A percentile compares a stretch with the other conserved stretches of the same genome.
These are phyloP conservation scores for Pachycephala philippinensis DNA, from an alignment of 2,113 vertebrate genomes.

Conservation along the genomic window DNA sequence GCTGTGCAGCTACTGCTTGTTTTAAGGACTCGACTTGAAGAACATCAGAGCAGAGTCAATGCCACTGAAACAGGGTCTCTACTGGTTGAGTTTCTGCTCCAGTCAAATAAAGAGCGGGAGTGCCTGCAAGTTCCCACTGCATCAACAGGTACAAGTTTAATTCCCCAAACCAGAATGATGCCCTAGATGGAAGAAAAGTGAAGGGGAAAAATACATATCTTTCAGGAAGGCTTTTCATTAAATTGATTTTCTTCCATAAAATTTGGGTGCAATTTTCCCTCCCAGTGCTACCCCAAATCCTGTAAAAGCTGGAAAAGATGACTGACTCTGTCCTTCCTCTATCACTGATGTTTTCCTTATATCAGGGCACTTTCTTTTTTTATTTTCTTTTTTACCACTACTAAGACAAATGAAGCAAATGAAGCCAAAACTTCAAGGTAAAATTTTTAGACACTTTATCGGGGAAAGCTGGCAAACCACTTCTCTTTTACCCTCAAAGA, in stretches of 20 bases:
- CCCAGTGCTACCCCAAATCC: neutral
- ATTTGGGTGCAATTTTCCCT: neutral
- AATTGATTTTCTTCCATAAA: neutral
- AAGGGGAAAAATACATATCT: rapidly evolving
- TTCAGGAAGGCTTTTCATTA: neutral
- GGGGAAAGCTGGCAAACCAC: neutral
- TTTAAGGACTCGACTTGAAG: neutral
- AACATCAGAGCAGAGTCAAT: neutral
- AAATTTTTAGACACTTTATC: neutral
- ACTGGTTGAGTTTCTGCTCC: neutral
- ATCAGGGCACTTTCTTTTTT: neutral
- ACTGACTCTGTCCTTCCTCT: neutral
- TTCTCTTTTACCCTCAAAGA: neutral
- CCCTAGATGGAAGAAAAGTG: neutral
- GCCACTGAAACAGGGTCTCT: neutral
- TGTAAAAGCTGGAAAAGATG: neutral
- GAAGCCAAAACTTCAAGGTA: neutral
- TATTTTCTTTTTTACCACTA: neutral
- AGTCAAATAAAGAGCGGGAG: neutral
- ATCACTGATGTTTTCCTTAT: neutral
- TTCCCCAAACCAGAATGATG: neutral
- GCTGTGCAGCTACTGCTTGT: neutral
- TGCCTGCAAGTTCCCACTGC: neutral
- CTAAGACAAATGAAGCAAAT: neutral
- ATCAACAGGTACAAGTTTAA: neutral